A percentile compares a stretch with the other conserved stretches of the same genome.
These are phyloP conservation scores for Acronicta alni DNA, from an alignment of 2,888 invertebrate species.

Conservation along the genomic window DNA sequence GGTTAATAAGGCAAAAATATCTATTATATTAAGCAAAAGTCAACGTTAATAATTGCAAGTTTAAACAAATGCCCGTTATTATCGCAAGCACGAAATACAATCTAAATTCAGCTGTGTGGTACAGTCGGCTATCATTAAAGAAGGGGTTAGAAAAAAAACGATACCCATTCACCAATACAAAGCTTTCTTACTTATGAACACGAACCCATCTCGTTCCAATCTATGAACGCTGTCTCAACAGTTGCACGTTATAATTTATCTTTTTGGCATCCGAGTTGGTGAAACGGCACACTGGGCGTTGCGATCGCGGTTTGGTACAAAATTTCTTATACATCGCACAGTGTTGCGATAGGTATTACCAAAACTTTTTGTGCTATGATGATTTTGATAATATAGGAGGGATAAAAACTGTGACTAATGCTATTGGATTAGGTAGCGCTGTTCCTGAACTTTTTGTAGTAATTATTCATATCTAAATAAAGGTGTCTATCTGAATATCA, in stretches of 20 bases:
- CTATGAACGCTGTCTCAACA: constrained; percentile 49
- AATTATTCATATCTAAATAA: background rate
- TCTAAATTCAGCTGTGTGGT: constrained; percentile 44
- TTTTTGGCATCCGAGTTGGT: constrained; percentile 24
- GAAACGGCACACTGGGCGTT: constrained; percentile 27
- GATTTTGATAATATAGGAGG: background rate
- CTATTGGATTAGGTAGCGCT: background rate
- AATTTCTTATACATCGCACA: background rate
- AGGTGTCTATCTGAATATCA: too few species aligned
- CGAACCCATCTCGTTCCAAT: constrained; percentile 53
- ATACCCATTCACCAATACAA: constrained; percentile 52
- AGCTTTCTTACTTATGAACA: constrained; percentile 58
- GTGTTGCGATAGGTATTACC: background rate
- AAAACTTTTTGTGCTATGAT: background rate
- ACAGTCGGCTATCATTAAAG: constrained; percentile 40
- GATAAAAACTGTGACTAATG: constrained; percentile 6
- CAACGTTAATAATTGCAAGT: constrained; percentile 15
- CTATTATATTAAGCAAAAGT: too few species aligned
- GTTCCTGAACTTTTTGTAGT: background rate
- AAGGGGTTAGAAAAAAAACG: constrained; percentile 45
- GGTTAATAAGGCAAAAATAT: too few species aligned
- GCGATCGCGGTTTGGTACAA: constrained; percentile 4
- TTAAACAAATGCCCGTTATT: constrained; percentile 37
- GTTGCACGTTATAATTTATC: constrained; percentile 38
- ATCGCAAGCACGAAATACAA: constrained; percentile 33